Evolutionary conservation across 1,140 invertebrate species (phyloP), one percentile per base, ranked within the genome.

Genomic region (Drosophila micromelanica): DNA sequence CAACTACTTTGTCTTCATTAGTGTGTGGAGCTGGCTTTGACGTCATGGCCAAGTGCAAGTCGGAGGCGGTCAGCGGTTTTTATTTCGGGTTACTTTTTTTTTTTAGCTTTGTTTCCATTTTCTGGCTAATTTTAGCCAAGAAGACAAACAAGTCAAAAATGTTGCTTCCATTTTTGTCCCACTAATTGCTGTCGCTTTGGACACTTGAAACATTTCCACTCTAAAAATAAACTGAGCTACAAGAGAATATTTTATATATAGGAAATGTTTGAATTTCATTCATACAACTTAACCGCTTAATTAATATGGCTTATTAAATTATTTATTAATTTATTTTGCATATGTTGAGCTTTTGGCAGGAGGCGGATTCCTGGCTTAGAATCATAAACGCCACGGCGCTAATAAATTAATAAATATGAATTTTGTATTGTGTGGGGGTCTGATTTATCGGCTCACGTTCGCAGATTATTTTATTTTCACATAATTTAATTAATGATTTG

Each of bases 401-500:
- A 73, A 73, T 68, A 68, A 67, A 73, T 67, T 60, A 37, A 46
- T 57, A 67, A 73, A 48, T 70, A n/a, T 59, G 9, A 46, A 23
- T 20, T 52, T 35, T 65, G 20, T 38, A 32, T 46, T 48, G 49
- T 52, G 54, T 35, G 54, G 55, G 35, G 71, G 64, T 35, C 30
- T 56, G 62, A 69, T 69, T 73, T 68, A 73, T 73, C 38, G 17
- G 42, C 49, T 46, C 40, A 70, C 67, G 57, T 55, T 70, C 48
- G 40, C 61, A 30, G 15, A 51, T 80, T 59, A 35, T 72, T 80
- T 86, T 86, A 86, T 78, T 86, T 81, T 86, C 81, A 81, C 51
- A 80, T 80, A 64, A 70, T 86, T 86, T 80, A 86, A 86, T 86
- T 80, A 86, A 78, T 86, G 81, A 80, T 80, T 77, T 59, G 63